A percentile compares a stretch with the other conserved stretches of the same genome.
phyloP scores from a whole-genome alignment of 2,888 invertebrate genomes.

The Drosophila monieri region DNA sequence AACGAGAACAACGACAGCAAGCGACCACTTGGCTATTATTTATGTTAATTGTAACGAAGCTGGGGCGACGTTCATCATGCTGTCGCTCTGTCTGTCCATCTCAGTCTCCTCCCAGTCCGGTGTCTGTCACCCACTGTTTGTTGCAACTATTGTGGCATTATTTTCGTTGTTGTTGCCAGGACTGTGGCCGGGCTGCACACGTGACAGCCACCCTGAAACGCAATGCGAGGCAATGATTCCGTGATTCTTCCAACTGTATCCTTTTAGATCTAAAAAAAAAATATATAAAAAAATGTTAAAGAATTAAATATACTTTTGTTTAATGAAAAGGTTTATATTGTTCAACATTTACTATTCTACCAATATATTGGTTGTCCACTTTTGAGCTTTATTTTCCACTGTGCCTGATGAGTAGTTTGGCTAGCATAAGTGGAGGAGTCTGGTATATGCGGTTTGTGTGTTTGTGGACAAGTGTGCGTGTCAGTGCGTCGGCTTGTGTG shows the following conservation, averaged over 20 bases:
- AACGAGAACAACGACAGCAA: slow-evolving; percentile 27
- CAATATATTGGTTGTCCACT: not conserved
- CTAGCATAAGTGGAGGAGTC: slow-evolving; percentile 14
- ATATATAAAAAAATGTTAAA: not conserved
- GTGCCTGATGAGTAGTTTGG: slow-evolving; percentile 5
- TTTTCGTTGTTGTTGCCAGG: slow-evolving; percentile 39
- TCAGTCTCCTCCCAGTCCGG: slow-evolving; percentile 4
- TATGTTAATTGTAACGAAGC: slow-evolving; percentile 69
- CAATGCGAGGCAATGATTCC: not conserved
- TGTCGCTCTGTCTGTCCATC: slow-evolving; percentile 31
- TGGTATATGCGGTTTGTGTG: not conserved
- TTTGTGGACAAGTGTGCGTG: slow-evolving; percentile 13
- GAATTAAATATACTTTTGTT: not conserved
- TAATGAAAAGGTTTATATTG: too few relatives aligned
- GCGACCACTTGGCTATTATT: slow-evolving; percentile 70
- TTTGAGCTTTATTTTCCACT: not conserved
- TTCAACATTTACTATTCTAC: too few relatives aligned
- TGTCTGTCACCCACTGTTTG: slow-evolving; percentile 9
- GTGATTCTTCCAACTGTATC: not conserved
- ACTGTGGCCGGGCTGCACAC: slow-evolving; percentile 44
- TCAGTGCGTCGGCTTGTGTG: slow-evolving; percentile 28
- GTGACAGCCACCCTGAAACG: slow-evolving; percentile 46
- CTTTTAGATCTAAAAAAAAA: not conserved
- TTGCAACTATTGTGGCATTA: slow-evolving; percentile 31
- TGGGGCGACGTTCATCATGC: slow-evolving; percentile 65